Conservation (phyloP, 2,113 vertebrate species). For the Notarius quadriscutis region DNA sequence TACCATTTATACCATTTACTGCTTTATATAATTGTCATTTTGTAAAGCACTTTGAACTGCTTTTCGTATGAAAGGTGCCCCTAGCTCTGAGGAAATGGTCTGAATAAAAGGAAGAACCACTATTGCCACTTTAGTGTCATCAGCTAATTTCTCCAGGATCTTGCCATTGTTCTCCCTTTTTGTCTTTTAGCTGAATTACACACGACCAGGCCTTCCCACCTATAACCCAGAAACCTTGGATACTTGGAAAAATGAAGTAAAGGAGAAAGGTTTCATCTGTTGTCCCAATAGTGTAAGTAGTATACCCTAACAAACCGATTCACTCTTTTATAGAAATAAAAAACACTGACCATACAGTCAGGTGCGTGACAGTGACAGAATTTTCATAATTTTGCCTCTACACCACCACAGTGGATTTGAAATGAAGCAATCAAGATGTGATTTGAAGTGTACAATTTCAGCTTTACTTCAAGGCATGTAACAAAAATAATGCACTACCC, state of each 20-base stretch:
- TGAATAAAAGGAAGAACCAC: neutral
- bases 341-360: neutral
- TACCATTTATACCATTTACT: neutral
- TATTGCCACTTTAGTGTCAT: neutral
- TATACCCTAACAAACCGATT: neutral
- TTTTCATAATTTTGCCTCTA: too few species aligned
- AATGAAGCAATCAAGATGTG: too few species aligned
- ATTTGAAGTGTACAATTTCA: too few species aligned
- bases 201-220: slow-evolving; percentile 91
- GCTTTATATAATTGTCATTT: neutral
- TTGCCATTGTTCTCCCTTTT: slow-evolving; percentile 38
- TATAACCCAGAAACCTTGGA: slow-evolving; percentile 88
- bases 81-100: neutral
- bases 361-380: too few species aligned
- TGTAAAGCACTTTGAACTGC: neutral
- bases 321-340: neutral
- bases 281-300: slow-evolving; percentile 89
- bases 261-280: slow-evolving; percentile 94
- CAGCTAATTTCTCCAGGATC: neutral
- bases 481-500: too few species aligned
- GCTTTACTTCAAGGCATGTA: too few species aligned
- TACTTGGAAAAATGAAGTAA: slow-evolving; percentile 92
- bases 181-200: slow-evolving; percentile 89
- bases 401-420: too few species aligned
- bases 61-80: neutral